These are phyloP conservation scores for Netelia inedita DNA, from an alignment of 2,888 invertebrate genomes.

Conservation along the genomic window DNA sequence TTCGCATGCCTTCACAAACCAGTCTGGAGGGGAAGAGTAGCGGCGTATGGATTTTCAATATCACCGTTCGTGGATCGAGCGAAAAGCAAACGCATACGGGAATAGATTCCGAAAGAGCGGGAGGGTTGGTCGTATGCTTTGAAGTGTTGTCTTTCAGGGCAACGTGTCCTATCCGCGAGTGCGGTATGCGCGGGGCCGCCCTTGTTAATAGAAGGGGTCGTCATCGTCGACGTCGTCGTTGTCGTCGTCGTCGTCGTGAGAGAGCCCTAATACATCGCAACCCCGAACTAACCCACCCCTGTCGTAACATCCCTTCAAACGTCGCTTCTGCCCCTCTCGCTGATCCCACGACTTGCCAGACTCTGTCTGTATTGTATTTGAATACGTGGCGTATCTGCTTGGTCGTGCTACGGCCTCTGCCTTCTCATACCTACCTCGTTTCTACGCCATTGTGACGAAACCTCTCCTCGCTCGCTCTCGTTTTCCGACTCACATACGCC, in stretches of 20 bases:
- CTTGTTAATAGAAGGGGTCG: constrained; percentile 83
- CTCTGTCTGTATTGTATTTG: constrained; percentile 81
- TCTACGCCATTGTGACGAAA: constrained; percentile 68
- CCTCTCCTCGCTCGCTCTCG: constrained; percentile 30
- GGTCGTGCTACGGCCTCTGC: constrained; percentile 66
- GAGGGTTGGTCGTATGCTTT: constrained; percentile 70
- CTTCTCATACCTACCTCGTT: constrained; percentile 43
- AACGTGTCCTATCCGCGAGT: constrained; percentile 79
- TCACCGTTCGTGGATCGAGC: constrained; percentile 34
- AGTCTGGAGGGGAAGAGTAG: constrained; percentile 42
- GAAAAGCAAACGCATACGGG: constrained; percentile 28
- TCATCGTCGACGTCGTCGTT: constrained; percentile 70
- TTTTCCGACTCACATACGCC: constrained; percentile 16
- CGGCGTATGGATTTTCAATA: constrained; percentile 74
- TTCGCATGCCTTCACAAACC: constrained; percentile 47
- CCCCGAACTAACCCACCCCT: constrained; percentile 47
- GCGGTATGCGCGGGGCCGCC: constrained; percentile 71
- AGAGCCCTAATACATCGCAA: constrained; percentile 52
- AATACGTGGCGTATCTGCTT: constrained; percentile 83
- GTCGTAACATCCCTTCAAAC: constrained; percentile 47
- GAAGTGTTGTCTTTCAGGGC: constrained; percentile 79
- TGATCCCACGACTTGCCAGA: constrained; percentile 75
- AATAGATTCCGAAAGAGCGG: constrained; percentile 48
- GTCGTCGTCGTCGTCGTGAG: constrained; percentile 69
- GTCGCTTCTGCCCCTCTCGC: constrained; percentile 61